Evolutionary conservation across 1,140 invertebrate genomes (phyloP), one percentile per base, ranked within the genome.

Genomic region (Chironomus tepperi): DNA sequence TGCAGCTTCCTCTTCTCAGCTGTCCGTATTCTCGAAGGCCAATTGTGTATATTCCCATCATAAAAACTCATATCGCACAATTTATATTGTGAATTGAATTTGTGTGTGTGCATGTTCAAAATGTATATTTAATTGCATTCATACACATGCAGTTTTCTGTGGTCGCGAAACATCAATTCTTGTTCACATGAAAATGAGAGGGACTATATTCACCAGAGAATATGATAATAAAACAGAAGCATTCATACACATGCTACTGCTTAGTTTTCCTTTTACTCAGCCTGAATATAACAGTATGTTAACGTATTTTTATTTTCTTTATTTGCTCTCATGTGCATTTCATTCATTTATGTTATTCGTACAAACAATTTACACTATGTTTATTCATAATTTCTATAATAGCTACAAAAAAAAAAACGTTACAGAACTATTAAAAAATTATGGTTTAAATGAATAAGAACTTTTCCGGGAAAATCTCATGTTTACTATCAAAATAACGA

Each of bases 121-220:
- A 70, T 70, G 65, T 70, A 21, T 19, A 70, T 70, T 70, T 70
- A 70, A 70, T 70, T 70, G 65, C 65, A 70, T 6, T 70, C 65
- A 70, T 70, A 18, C 19, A 70, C 19, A 16, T 70, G 65, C 19
- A 70, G 15, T 57, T 15, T 57, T 57, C 10, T 9, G 12, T 57
- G 47, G 47, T 57, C 47, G 47, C 47, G 47, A 57, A 57, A 57
- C 47, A 57, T 57, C 47, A 57, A n/a, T n/a, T 12, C 47, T 34
- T 5, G 47, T 57, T 12, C 12, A n/a, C 47, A 57, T 57, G 47
- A 57, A 57, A 57, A 57, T 57, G 47, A 57, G 12, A 57, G 15
- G 47, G 15, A n/a, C 47, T 57, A 57, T n/a, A 57, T 12, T n/a
- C 47, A n/a, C 47, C n/a, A 12, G 47, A 12, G 47, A n/a, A 57